Conservation (phyloP, 1,140 invertebrate species). For the Zophobas atratus region DNA sequence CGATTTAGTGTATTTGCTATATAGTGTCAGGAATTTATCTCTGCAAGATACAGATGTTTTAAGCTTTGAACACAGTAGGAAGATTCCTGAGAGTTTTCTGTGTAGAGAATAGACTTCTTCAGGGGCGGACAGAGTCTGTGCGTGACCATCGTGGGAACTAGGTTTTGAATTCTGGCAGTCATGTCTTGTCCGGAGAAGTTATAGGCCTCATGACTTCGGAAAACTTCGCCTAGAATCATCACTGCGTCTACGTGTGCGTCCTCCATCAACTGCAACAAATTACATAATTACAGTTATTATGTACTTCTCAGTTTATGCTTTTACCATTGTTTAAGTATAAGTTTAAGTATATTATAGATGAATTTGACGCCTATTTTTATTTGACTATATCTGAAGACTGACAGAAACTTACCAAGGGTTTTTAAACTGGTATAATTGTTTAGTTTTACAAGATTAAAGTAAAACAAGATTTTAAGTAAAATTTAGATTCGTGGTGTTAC, state of each 20-base stretch:
- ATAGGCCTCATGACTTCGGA: slow-evolving; percentile 83
- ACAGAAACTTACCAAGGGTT: no score
- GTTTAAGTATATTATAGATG: no score
- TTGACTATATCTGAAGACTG: no score
- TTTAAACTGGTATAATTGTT: no score
- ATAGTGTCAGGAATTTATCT: slow-evolving; percentile 88
- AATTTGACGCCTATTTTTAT: no score
- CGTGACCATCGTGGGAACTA: slow-evolving; percentile 96
- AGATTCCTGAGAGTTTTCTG: slow-evolving; percentile 97
- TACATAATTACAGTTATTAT: no score
- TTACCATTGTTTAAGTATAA: no score
- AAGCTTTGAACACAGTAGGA: slow-evolving; percentile 94
- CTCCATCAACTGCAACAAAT: slow-evolving; percentile 84
- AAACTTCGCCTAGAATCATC: slow-evolving; percentile 96
- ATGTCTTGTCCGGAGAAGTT: slow-evolving; percentile 91
- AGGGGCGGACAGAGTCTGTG: slow-evolving; percentile 97
- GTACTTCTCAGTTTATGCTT: no score
- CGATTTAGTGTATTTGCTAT: slow-evolving; percentile 74
- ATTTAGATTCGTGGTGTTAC: no score
- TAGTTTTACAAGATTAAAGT: no score
- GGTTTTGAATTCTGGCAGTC: slow-evolving; percentile 81
- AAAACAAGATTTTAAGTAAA: no score
- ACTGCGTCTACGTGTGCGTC: slow-evolving; percentile 95
- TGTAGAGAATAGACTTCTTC: slow-evolving; percentile 99
- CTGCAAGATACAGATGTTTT: slow-evolving; percentile 90